Conservation (phyloP, 2,888 invertebrate genomes). For the Caenorhabditis afra region DNA sequence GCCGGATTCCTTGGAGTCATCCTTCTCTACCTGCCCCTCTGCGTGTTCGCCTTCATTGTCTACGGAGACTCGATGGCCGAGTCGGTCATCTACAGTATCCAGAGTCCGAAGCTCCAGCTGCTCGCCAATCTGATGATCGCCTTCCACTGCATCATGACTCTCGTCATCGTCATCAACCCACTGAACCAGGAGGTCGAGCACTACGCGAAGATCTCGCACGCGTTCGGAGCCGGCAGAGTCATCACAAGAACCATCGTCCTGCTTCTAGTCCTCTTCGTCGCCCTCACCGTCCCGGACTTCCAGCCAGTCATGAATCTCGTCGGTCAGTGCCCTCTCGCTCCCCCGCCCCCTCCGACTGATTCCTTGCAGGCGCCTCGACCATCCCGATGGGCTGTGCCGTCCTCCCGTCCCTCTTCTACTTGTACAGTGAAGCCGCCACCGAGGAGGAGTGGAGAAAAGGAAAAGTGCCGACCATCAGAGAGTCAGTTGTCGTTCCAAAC, state of each 20-base stretch:
- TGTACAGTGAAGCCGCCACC: conserved; percentile 69
- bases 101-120: conserved; percentile 68
- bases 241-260: conserved; percentile 72
- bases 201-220: conserved; percentile 74
- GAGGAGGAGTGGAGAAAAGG: conserved; percentile 73
- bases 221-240: conserved; percentile 74
- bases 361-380: conserved; percentile 66
- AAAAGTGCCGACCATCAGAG: conserved; percentile 65
- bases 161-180: conserved; percentile 79
- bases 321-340: conserved; percentile 34
- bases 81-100: conserved; percentile 75
- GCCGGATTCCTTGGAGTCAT: conserved; percentile 75
- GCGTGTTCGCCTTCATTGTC: conserved; percentile 75
- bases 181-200: conserved; percentile 79
- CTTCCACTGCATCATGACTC: conserved; percentile 78
- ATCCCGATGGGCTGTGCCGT: conserved; percentile 76
- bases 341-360: neutral
- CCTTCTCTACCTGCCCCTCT: conserved; percentile 77
- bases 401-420: conserved; percentile 72
- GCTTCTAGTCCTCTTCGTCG: conserved; percentile 72
- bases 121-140: conserved; percentile 79
- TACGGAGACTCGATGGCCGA: conserved; percentile 78
- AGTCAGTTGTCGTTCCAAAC: conserved; percentile 43
- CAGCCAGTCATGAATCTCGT: conserved; percentile 77
- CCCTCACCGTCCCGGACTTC: conserved; percentile 76